Evolutionary conservation across 2,797 vertebrate species (phyloP), one percentile per base, ranked within the genome.

Genomic region (Cichlasoma orientale): DNA sequence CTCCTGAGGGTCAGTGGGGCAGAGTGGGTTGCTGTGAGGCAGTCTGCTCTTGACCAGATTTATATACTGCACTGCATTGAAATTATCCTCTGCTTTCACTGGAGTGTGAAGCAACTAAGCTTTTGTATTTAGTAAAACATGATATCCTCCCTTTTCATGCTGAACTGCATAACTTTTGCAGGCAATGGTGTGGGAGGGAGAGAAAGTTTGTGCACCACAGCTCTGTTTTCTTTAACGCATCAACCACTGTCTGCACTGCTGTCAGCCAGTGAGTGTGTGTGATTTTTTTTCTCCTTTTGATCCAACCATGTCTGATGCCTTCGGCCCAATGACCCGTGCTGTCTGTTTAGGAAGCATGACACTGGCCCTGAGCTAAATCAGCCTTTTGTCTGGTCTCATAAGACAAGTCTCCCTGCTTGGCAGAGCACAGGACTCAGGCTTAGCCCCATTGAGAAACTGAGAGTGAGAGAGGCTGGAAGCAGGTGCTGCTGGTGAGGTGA

Each of bases 311-410:
- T 88, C 92, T 92, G 91, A 91, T 88, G 86, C 88, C 88, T 92
- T 90, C 53, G 71, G 85, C 74, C 87, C 90, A 92, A 6, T 93
- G 93, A 93, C 86, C 93, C 90, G 47, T 92, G 89, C 84, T 79
- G 87, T 92, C 84, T 91, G 90, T 90, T 86, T 85, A 68, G 83
- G 83, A 82, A 93, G 88, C 68, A 78, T 77, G 86, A 87, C 87
- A 90, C 81, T 74, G 57, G 87, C 90, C 87, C 79, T 75, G 7
- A 86, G 89, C 90, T 79, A 91, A 89, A 88, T 85, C 89, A 80
- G 80, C 79, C 88, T 88, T 89, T 92, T 91, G 91, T 92, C 81
- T 78, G 83, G 75, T 82, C 78, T 75, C 81, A 83, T 75, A 74
- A 91, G 88, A 87, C 80, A 82, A 80, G 84, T 87, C 88, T 87